Conservation (phyloP, 2,888 invertebrate species). For the Nezara viridula region DNA sequence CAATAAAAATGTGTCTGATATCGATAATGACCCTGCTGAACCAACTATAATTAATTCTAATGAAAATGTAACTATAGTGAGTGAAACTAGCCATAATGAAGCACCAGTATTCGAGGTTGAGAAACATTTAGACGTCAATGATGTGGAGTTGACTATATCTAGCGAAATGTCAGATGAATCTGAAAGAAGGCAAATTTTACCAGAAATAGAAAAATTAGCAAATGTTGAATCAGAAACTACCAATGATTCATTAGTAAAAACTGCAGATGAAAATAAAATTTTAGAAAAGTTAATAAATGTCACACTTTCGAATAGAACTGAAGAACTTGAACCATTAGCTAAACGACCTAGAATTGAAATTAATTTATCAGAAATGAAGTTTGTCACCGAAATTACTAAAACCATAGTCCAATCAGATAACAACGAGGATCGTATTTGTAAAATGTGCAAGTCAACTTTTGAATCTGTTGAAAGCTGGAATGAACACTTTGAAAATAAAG, state of each 20-base stretch:
- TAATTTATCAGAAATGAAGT: conserved; percentile 48
- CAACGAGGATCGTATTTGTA: conserved; percentile 22
- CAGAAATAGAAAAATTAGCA: background rate
- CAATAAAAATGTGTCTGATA: background rate
- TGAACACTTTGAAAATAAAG: conserved; percentile 44
- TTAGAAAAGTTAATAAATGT: background rate
- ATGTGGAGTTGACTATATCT: background rate
- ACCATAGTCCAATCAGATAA: background rate
- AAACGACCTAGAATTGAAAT: conserved; percentile 55
- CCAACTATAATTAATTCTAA: background rate
- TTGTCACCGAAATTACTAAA: conserved; percentile 20
- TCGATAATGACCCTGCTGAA: background rate
- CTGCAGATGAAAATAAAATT: background rate
- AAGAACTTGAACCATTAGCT: background rate
- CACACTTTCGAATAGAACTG: background rate
- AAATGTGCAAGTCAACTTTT: conserved; percentile 40
- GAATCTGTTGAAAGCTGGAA: conserved; percentile 43
- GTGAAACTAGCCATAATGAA: background rate
- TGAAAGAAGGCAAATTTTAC: background rate
- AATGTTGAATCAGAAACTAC: background rate
- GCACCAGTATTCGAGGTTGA: background rate
- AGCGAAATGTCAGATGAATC: background rate
- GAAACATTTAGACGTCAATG: background rate
- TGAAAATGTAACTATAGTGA: background rate
- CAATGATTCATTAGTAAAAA: background rate